A percentile compares a stretch with the other conserved stretches of the same genome.
Conservation (phyloP, 2,888 invertebrate genomes). For the Agonopterix arenella region DNA sequence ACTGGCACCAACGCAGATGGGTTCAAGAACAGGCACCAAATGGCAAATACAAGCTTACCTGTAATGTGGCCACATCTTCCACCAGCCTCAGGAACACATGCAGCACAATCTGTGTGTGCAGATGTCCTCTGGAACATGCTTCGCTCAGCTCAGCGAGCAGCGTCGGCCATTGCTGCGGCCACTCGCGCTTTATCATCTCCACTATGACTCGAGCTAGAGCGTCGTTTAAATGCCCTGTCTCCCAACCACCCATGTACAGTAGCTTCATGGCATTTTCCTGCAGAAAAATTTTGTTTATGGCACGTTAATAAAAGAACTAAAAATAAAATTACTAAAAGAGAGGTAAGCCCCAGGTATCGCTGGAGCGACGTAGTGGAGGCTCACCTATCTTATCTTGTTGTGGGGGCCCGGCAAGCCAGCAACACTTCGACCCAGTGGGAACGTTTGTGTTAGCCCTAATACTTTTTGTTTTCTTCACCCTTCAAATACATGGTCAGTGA, state of each 20-base stretch:
- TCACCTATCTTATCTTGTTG: too few species aligned
- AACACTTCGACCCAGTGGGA: too few species aligned
- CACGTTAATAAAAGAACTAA: background rate
- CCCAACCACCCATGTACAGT: conserved; percentile 85
- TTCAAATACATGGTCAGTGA: too few species aligned
- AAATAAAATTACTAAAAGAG: too few species aligned
- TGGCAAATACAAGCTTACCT: conserved; percentile 61
- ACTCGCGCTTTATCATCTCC: conserved; percentile 97
- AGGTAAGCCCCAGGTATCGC: too few species aligned
- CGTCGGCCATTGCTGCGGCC: conserved; percentile 98
- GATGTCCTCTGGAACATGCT: conserved; percentile 88
- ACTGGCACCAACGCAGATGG: too few species aligned
- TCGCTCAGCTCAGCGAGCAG: conserved; percentile 88
- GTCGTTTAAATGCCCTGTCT: conserved; percentile 88
- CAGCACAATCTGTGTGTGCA: conserved; percentile 93
- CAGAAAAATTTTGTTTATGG: conserved; percentile 9
- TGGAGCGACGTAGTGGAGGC: too few species aligned
- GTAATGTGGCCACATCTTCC: conserved; percentile 94
- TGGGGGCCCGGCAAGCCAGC: too few species aligned
- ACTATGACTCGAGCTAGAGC: conserved; percentile 94
- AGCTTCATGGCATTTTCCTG: conserved; percentile 93
- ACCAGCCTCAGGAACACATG: conserved; percentile 92
- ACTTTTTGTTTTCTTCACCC: too few species aligned
- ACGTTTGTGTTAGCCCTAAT: too few species aligned
- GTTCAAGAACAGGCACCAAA: too few species aligned